Evolutionary conservation across 2,888 invertebrate species (phyloP).

Genomic region (Morpho achilles): DNA sequence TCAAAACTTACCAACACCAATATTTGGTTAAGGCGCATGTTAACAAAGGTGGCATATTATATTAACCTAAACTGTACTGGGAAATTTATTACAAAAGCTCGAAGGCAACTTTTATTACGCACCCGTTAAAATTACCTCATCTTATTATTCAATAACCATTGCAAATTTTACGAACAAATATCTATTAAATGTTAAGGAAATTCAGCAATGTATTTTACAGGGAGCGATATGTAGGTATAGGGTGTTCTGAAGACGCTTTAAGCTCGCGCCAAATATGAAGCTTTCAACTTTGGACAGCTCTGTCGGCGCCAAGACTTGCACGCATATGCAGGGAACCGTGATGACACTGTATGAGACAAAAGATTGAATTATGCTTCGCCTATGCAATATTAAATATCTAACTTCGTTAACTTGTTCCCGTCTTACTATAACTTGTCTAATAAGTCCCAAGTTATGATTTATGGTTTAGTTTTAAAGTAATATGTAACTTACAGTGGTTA

Average conservation of each 20-base stretch:
- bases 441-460: constrained; percentile 14
- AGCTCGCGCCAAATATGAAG: constrained; percentile 50
- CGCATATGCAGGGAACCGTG: constrained; percentile 40
- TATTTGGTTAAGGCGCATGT: constrained; percentile 58
- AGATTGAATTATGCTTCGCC: constrained; percentile 39
- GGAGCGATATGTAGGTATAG: constrained; percentile 6
- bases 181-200: background rate
- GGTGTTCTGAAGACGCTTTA: constrained; percentile 15
- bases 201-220: constrained; percentile 25
- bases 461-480: constrained; percentile 8
- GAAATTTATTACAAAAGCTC: constrained; percentile 58
- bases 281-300: constrained; percentile 54
- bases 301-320: constrained; percentile 44
- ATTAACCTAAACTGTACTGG: constrained; percentile 59
- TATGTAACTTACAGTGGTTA: constrained; percentile 7
- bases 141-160: constrained; percentile 18
- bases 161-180: background rate
- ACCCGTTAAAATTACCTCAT: background rate
- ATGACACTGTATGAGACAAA: constrained; percentile 50
- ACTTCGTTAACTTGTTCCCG: constrained; percentile 11
- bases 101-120: constrained; percentile 33
- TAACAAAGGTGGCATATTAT: constrained; percentile 63
- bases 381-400: constrained; percentile 30
- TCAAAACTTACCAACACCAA: constrained; percentile 52
- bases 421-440: constrained; percentile 14